Evolutionary conservation across 2,888 invertebrate species (phyloP), one percentile per base, ranked within the genome.

Genomic region (Melinaea menophilus): DNA sequence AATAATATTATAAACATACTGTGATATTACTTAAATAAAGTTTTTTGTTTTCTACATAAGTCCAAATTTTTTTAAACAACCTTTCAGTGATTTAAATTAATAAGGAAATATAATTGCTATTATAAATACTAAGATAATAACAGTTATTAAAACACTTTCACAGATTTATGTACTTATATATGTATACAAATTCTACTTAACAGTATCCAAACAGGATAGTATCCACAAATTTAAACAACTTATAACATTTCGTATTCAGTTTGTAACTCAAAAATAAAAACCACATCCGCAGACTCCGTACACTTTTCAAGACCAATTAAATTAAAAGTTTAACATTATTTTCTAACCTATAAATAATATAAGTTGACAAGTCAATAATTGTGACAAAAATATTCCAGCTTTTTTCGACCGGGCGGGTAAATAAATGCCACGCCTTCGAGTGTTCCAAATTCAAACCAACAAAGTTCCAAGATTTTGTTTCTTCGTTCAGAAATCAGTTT

Each of bases 311-410:
- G 83, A 79, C 80, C 88, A 88, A 90, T 90, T 88, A 90, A 80
- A 73, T 76, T 75, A 81, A 79, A 78, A 81, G 75, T 87, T 84
- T 79, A 80, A 89, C 73, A 83, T 84, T 77, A 88, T 90, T 90
- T 86, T 79, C 83, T 75, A 75, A 75, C 76, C 81, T 82, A 88
- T 88, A 86, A 90, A 89, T 90, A 90, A 87, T 88, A 78, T 72
- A 80, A 76, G 82, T 80, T 85, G 89, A 90, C 88, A 79, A 80
- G 84, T 86, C 88, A 88, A 88, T 90, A 88, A 89, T 87, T 84
- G 79, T 78, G 78, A 58, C 67, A 71, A 81, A 83, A 85, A 79
- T 80, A 78, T 77, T 84, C 79, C 81, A 80, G 81, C 75, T 71
- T 69, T 76, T 71, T 77, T 78, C 75, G 75, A 75, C 66, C 64